phyloP scores from a whole-genome alignment of 2,888 invertebrate genomes.

The Diaperis boleti region DNA sequence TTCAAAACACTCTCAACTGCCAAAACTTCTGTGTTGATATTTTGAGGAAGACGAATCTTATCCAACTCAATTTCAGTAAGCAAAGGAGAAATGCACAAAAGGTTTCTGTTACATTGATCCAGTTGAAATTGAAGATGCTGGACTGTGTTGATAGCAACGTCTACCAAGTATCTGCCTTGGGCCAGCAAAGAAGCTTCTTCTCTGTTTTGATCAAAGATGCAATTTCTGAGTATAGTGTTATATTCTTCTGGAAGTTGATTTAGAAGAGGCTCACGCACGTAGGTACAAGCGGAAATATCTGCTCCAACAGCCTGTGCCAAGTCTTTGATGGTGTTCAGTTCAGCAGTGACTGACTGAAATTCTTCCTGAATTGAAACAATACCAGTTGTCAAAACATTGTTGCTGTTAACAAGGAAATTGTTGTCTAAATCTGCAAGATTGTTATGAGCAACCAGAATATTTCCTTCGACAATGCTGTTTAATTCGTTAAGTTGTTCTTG shows the following conservation, averaged over 20 bases:
- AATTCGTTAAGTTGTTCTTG: conserved; percentile 11
- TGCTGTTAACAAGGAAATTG: background rate
- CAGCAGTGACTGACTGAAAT: background rate
- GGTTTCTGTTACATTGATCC: background rate
- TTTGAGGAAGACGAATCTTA: background rate
- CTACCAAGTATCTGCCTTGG: conserved; percentile 9
- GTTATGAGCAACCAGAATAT: background rate
- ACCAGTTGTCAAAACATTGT: background rate
- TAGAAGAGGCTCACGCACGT: conserved; percentile 5
- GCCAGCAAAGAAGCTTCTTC: background rate
- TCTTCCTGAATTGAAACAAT: background rate
- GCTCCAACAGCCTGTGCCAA: background rate
- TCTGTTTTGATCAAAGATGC: background rate
- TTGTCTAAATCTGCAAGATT: background rate
- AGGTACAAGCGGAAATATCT: conserved; percentile 12
- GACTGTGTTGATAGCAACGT: conserved; percentile 1
- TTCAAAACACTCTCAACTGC: background rate
- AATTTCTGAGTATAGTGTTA: background rate
- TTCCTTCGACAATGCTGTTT: conserved; percentile 1
- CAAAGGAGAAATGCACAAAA: background rate
- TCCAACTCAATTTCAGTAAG: background rate
- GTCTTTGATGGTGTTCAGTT: background rate
- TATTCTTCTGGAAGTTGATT: background rate
- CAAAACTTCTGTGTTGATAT: background rate
- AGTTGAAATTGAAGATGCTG: conserved; percentile 2